Base-by-base conservation (phyloP, 2,113 vertebrate genomes). In the Crotophaga sulcirostris region DNA sequence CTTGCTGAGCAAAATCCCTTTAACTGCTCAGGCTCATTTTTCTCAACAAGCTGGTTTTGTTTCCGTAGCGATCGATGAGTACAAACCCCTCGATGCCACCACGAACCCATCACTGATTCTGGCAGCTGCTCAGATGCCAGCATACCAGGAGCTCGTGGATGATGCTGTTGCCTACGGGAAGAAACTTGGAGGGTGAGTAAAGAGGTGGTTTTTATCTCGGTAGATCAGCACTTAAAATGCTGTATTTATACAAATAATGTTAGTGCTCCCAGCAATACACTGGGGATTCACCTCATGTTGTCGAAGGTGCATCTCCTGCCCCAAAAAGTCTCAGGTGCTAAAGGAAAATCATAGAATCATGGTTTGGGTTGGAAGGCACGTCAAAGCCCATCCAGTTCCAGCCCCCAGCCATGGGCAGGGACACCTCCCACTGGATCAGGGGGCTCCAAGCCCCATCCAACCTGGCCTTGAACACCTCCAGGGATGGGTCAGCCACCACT, bases 61-160 rank as follows among this genome's bases (percentile, higher is more conserved):
- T 75, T 85, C 72, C 45, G 12, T 23, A 99, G 99, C 99, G 73
- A 99, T 99, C 16, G 99, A 99, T 0, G 99, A 99, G 90, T 99
- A 99, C 97, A 99, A 99, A 95, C 99, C 99, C 36, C 98, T 99
- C 84, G 99, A 99, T 98, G 99, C 99, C 88, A 99, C 99, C 91
- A 99, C 99, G 38, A 99, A 99, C 96, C 99, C 99, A 0, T 99
- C 99, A 20, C 98, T 99, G 75, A 99, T 99, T 72, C 97, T 99
- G 73, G 99, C 99, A 34, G 99, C 99, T 0, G 98, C 99, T 3
- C 99, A 99, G 96, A 99, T 99, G 99, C 98, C 99, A 0, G 95
- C 97, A 8, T 99, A 99, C 97, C 98, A 99, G 96, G 96, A 97
- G 31, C 97, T 99, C 3, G 87, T 99, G 96, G 98, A 99, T 49